phyloP scores from a whole-genome alignment of 1,140 invertebrate species.

The Drosophila watanabei region DNA sequence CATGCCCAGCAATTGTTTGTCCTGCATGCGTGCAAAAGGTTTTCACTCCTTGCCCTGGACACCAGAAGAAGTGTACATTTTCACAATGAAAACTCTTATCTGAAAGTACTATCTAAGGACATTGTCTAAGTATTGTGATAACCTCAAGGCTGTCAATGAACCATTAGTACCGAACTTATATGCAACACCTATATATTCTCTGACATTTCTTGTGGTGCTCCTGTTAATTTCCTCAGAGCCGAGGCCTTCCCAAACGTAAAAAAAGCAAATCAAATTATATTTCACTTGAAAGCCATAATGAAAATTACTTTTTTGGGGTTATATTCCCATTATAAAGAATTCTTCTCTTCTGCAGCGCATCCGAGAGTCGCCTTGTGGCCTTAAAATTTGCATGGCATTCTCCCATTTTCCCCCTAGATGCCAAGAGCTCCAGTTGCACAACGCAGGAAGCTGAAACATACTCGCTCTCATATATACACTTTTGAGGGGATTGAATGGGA shows the following conservation, averaged over 20 bases:
- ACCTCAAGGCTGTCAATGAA: not conserved
- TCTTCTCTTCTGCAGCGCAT: slow-evolving; percentile 37
- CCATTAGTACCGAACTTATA: not conserved
- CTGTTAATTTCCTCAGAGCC: not conserved
- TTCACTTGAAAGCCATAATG: slow-evolving; percentile 1
- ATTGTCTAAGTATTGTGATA: not conserved
- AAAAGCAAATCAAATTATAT: slow-evolving; percentile 24
- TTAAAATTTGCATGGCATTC: slow-evolving; percentile 34
- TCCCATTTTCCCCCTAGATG: slow-evolving; percentile 22
- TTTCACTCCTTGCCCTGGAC: not conserved
- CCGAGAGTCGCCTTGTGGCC: slow-evolving; percentile 11
- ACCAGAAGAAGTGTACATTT: not conserved
- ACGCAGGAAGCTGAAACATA: slow-evolving; percentile 43
- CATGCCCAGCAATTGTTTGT: slow-evolving; percentile 49
- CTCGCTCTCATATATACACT: slow-evolving; percentile 2
- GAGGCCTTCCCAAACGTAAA: not conserved
- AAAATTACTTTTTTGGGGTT: slow-evolving; percentile 9
- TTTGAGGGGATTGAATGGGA: slow-evolving; percentile 36
- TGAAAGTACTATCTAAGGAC: too few relatives aligned
- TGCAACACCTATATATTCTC: not conserved
- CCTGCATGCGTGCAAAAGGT: slow-evolving; percentile 43
- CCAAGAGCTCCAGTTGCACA: slow-evolving; percentile 21
- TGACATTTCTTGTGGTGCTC: not conserved
- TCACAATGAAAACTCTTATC: not conserved
- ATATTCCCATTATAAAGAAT: not conserved